phyloP scores from a whole-genome alignment of 2,113 vertebrate species.

The Ailuropoda melanoleuca region DNA sequence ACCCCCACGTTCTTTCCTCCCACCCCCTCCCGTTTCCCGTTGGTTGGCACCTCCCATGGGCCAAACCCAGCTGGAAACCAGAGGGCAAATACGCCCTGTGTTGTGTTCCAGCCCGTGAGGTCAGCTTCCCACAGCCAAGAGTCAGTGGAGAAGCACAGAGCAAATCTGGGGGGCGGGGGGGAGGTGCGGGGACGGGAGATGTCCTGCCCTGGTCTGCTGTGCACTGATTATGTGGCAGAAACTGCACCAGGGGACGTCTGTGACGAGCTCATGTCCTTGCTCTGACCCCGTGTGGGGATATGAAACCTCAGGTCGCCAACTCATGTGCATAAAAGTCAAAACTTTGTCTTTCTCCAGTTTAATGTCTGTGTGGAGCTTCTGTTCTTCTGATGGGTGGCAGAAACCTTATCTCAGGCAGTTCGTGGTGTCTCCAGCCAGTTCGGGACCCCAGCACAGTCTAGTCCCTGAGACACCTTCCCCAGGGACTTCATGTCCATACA shows the following conservation, averaged over 20 bases:
- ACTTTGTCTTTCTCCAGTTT: background rate
- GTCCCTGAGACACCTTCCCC: background rate
- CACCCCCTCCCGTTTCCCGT: constrained; percentile 8
- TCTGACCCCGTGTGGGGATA: background rate
- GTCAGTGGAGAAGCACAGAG: background rate
- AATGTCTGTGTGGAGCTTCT: background rate
- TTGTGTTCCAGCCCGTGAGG: background rate
- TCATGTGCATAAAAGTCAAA: background rate
- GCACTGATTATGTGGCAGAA: rapidly evolving
- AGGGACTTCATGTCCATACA: background rate
- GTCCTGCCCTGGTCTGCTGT: background rate
- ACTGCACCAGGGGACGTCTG: rapidly evolving
- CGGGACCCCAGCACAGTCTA: background rate
- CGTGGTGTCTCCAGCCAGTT: background rate
- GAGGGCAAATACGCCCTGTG: background rate
- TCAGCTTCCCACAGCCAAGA: background rate
- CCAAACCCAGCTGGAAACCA: constrained; percentile 32
- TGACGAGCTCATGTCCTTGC: background rate
- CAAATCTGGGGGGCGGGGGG: background rate
- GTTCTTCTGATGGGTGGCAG: background rate
- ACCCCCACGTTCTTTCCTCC: background rate
- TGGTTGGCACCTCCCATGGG: background rate
- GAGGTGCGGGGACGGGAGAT: background rate
- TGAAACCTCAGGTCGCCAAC: background rate
- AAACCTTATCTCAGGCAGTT: background rate